Conservation (phyloP, 2,113 vertebrate species). For the Nannobrachium achirus region DNA sequence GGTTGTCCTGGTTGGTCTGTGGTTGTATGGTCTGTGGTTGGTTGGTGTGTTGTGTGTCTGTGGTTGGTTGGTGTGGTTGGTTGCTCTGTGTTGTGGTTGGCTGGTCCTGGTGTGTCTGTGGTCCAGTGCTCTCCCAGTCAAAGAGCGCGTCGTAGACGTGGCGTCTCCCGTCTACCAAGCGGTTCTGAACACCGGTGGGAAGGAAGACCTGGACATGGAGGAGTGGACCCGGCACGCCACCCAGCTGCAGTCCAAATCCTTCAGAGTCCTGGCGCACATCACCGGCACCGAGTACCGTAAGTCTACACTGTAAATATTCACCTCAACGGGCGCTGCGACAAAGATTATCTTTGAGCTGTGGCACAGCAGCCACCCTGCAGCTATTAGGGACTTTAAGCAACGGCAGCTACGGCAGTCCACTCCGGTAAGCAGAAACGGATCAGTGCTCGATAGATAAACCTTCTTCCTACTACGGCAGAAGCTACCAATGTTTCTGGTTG, state of each 20-base stretch:
- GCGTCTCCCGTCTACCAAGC: constrained; percentile 95
- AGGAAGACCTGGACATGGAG: constrained; percentile 76
- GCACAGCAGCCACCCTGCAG: no score
- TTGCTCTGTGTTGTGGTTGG: constrained; percentile 77
- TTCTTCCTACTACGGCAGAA: no score
- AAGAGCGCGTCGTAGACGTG: constrained; percentile 86
- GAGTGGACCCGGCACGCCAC: constrained; percentile 85
- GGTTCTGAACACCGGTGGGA: constrained; percentile 85
- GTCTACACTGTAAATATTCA: no score
- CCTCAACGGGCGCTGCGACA: no score
- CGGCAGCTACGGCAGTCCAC: no score
- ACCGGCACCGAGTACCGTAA: constrained; percentile 91
- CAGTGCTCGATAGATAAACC: no score
- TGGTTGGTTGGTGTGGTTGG: constrained; percentile 36
- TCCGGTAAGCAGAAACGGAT: no score
- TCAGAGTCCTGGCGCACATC: constrained; percentile 90
- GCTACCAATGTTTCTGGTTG: no score
- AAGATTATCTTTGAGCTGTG: no score
- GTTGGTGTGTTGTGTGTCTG: not conserved
- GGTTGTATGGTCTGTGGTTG: no score
- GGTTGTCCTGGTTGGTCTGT: no score
- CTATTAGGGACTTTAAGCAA: not conserved
- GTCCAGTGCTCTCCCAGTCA: constrained; percentile 85
- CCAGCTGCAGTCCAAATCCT: constrained; percentile 91
- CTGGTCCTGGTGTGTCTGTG: constrained; percentile 77